These are phyloP conservation scores for Python bivittatus DNA, from an alignment of 2,113 vertebrate species.

Conservation along the genomic window DNA sequence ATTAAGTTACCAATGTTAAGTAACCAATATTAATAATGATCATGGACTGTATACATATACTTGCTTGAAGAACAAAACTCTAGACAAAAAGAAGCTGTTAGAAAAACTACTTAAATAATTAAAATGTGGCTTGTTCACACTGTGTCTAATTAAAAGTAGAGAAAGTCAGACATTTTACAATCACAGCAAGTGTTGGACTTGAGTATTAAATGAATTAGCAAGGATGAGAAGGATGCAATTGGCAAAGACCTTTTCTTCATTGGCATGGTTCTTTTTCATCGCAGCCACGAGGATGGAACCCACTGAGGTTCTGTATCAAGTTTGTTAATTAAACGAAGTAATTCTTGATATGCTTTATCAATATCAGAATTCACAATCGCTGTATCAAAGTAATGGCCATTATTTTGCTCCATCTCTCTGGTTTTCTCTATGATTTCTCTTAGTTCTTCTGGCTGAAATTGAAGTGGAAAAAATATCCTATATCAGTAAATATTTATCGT, in stretches of 20 bases:
- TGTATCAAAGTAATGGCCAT: slow-evolving; percentile 90
- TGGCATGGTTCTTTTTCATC: slow-evolving; percentile 66
- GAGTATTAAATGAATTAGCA: neutral
- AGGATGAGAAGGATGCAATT: slow-evolving; percentile 40
- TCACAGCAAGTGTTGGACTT: slow-evolving; percentile 27
- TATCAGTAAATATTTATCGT: neutral
- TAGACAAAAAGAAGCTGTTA: slow-evolving; percentile 59
- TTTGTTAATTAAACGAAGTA: slow-evolving; percentile 88
- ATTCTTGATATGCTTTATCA: slow-evolving; percentile 88
- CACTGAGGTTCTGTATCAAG: slow-evolving; percentile 98
- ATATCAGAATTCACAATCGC: slow-evolving; percentile 89
- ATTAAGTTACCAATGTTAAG: slow-evolving; percentile 76
- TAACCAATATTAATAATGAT: slow-evolving; percentile 71
- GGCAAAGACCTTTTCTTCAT: slow-evolving; percentile 34
- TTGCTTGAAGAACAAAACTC: slow-evolving; percentile 56
- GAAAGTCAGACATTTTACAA: slow-evolving; percentile 44
- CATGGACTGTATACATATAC: slow-evolving; percentile 57
- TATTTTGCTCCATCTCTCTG: slow-evolving; percentile 93
- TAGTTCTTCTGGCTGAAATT: slow-evolving; percentile 86
- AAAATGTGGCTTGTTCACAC: slow-evolving; percentile 53
- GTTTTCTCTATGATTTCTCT: slow-evolving; percentile 94
- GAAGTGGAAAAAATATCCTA: slow-evolving; percentile 23
- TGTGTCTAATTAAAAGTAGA: slow-evolving; percentile 56
- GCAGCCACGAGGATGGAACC: slow-evolving; percentile 94
- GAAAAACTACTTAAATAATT: slow-evolving; percentile 59